Conservation (phyloP, 2,888 invertebrate genomes). For the Crematogaster levior region DNA sequence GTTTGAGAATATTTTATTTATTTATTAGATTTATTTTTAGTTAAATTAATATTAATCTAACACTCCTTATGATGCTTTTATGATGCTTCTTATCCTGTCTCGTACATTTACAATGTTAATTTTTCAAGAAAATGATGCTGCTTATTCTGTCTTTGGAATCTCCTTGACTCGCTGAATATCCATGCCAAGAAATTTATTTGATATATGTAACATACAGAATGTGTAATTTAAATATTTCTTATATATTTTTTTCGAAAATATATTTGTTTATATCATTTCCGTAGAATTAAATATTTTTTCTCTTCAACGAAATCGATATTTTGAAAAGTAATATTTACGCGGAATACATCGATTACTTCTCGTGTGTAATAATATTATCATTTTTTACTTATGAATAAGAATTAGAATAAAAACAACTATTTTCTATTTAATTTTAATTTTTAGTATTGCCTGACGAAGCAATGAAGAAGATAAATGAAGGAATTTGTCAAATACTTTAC, state of each 20-base stretch:
- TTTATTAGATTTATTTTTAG: neutral
- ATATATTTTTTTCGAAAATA: too few species aligned
- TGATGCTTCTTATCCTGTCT: neutral
- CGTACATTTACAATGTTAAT: neutral
- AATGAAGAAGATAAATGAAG: neutral
- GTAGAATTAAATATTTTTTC: too few species aligned
- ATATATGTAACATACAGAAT: neutral
- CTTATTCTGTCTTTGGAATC: neutral
- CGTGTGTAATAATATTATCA: neutral
- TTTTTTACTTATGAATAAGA: neutral
- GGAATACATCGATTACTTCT: neutral
- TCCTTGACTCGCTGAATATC: neutral
- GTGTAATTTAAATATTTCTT: constrained; percentile 24
- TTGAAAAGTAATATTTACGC: neutral
- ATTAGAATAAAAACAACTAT: too few species aligned
- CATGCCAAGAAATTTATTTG: neutral
- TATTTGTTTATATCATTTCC: too few species aligned
- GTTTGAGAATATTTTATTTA: neutral
- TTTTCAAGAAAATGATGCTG: neutral
- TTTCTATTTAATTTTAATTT: too few species aligned
- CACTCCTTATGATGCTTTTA: neutral
- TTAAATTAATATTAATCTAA: neutral
- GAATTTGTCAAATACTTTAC: constrained; percentile 4
- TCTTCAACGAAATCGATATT: neutral
- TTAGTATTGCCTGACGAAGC: too few species aligned